Base-by-base conservation (phyloP, 2,113 vertebrate genomes). In the Oncorhynchus kisutch region DNA sequence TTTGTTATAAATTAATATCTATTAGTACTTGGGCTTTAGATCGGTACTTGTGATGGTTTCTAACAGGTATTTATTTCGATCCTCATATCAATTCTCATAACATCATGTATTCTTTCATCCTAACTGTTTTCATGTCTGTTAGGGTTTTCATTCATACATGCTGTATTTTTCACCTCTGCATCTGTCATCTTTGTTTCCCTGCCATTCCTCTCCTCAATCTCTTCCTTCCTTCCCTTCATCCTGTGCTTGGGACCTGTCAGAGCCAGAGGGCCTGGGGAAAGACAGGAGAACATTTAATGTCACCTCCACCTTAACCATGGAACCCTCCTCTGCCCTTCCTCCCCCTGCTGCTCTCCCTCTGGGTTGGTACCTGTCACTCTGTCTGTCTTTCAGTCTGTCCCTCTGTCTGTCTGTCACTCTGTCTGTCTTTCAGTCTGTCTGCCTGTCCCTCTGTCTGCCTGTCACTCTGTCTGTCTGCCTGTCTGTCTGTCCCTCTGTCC, bases 211-310 rank as follows among this genome's bases (percentile, higher is more conserved):
- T 60, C 27, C 3, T 57, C 3, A 51, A 57, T 66, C 18, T 29
- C 67, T 7, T 31, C 70, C 71, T 4, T 34, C 45, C 74, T 18
- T 25, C 5, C 1, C 67, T 51, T 22, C 71, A n/a, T 74, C 71
- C 51, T 66, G 29, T 62, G 11, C 18, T 51, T 57, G n/a, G 9
- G 54, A 27, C 67, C 45, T 59, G 51, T 80, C 60, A 77, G 84
- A 54, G 72, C 72, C 77, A 48, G 87, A 87, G 54, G 75, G 84
- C 72, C 59, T 67, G 31, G 81, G 84, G 65, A 82, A 84, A 77
- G 90, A 89, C 78, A 87, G 86, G 86, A 89, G 85, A 82, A 85
- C 87, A 70, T 85, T 89, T 80, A 91, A 87, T 79, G 88, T 91
- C 73, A 86, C 88, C 82, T 88, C 88, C 82, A 87, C 90, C 74